Base-by-base conservation (phyloP, 2,797 vertebrate genomes). In the Enteromius radiatus region DNA sequence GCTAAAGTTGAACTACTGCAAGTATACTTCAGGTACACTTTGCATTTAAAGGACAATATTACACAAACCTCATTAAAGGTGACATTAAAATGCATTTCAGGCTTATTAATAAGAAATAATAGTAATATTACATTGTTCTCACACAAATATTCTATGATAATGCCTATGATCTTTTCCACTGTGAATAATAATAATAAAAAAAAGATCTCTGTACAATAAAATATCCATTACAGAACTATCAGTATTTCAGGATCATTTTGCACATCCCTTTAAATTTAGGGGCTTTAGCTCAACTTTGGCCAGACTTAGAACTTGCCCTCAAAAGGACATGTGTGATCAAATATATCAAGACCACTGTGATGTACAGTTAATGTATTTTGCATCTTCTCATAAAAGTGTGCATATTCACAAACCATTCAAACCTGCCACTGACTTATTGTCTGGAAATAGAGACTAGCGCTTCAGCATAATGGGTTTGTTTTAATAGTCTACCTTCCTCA, bases 401-500 rank as follows among this genome's bases (percentile, higher is more conserved):
- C 8, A 47, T 70, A 23, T 74, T 33, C 71, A 54, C 49, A 41
- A 15, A 43, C 43, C 63, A 36, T 54, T 74, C 28, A 74, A 54
- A 23, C 31, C 47, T 15, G 31, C 71, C 7, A 31, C 49, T 54
- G 71, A 74, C 61, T 64, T 45, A 65, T 64, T 0, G 61, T 36
- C 61, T n/a, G 43, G 19, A 78, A 65, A 65, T 15, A 49, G 21
- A 61, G 26, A 64, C 15, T 23, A 33, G 75, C 17, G 0, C 61
- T 78, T 33, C 41, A 47, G 26, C 28, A 47, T 43, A 64, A 70
- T 56, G 23, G 52, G 2, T 47, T 80, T n/a, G 52, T 17, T 70
- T 61, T 70, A 43, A 59, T 70, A 70, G 23, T 43, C 67, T 61
- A 17, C 17, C 68, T 71, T 80, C 56, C 54, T 80, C 68, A 47